Conservation (phyloP, 1,140 invertebrate species). For the Heliconius hermathena region DNA sequence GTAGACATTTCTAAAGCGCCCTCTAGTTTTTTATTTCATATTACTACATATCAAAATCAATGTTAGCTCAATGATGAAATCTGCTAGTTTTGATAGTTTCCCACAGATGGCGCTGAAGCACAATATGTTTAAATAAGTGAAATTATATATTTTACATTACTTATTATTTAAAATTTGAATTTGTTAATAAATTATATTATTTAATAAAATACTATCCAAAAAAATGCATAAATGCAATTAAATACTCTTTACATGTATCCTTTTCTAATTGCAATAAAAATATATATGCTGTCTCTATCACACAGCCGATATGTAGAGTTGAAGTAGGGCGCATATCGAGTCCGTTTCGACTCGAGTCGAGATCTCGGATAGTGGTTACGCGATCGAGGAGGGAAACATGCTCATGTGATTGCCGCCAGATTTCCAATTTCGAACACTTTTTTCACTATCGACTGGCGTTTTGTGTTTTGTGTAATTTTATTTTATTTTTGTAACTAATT, state of each 20-base stretch:
- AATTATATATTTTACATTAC: neutral
- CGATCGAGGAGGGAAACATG: conserved; percentile 73
- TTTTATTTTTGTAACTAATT: conserved; percentile 25
- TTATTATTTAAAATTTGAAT: too few species aligned
- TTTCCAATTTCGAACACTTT: conserved; percentile 65
- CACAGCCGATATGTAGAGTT: conserved; percentile 62
- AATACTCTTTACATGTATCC: neutral
- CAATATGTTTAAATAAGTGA: neutral
- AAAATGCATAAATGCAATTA: neutral
- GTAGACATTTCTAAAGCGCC: neutral
- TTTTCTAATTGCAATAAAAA: neutral
- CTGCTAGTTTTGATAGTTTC: neutral
- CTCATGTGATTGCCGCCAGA: conserved; percentile 77
- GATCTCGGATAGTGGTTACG: conserved; percentile 76
- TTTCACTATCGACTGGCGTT: conserved; percentile 50
- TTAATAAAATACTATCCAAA: neutral
- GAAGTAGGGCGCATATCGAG: conserved; percentile 75
- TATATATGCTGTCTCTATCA: conserved; percentile 54
- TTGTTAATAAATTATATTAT: too few species aligned
- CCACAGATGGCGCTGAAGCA: conserved; percentile 15
- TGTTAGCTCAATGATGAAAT: neutral
- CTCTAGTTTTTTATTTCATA: neutral
- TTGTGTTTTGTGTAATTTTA: conserved; percentile 56
- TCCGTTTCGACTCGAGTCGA: conserved; percentile 65
- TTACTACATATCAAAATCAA: conserved; percentile 7